A percentile compares a stretch with the other conserved stretches of the same genome.
phyloP scores from a whole-genome alignment of 2,113 vertebrate genomes.

The Myotis davidii region DNA sequence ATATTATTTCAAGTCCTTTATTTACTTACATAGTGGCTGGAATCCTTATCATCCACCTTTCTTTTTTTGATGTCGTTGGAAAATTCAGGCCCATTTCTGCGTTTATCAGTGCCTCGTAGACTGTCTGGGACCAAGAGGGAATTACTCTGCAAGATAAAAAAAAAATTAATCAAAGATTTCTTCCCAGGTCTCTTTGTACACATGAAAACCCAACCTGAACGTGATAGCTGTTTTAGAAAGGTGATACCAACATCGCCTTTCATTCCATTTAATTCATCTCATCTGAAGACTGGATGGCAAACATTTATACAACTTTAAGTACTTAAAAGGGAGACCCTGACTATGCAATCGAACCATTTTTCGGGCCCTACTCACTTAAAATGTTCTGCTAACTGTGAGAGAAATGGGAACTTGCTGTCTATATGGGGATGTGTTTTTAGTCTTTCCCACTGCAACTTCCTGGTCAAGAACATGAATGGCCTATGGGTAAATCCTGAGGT shows the following conservation, averaged over 20 bases:
- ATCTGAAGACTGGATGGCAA: slow-evolving; percentile 64
- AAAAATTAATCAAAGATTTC: slow-evolving; percentile 73
- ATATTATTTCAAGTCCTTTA: slow-evolving; percentile 64
- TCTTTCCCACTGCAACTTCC: slow-evolving; percentile 5
- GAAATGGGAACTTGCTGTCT: slow-evolving; percentile 13
- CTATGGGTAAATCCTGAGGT: slow-evolving; percentile 21
- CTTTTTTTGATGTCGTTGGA: slow-evolving; percentile 91
- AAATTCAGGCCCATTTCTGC: slow-evolving; percentile 91
- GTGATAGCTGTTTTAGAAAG: slow-evolving; percentile 56
- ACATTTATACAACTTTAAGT: slow-evolving; percentile 41
- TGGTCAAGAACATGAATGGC: neutral
- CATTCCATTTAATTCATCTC: slow-evolving; percentile 64
- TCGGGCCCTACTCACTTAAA: slow-evolving; percentile 59
- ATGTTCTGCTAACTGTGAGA: slow-evolving; percentile 50
- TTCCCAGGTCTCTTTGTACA: slow-evolving; percentile 55
- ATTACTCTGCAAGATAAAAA: slow-evolving; percentile 88
- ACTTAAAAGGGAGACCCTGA: slow-evolving; percentile 56
- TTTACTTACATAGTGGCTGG: slow-evolving; percentile 91
- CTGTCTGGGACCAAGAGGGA: slow-evolving; percentile 89
- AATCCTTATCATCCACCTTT: slow-evolving; percentile 92
- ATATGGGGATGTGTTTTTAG: slow-evolving; percentile 20
- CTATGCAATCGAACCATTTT: neutral
- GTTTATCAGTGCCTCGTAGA: slow-evolving; percentile 89
- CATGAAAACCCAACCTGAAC: slow-evolving; percentile 61
- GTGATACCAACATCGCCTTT: slow-evolving; percentile 49